Evolutionary conservation across 2,888 invertebrate genomes (phyloP).

Genomic region (Ectobius pallidus): DNA sequence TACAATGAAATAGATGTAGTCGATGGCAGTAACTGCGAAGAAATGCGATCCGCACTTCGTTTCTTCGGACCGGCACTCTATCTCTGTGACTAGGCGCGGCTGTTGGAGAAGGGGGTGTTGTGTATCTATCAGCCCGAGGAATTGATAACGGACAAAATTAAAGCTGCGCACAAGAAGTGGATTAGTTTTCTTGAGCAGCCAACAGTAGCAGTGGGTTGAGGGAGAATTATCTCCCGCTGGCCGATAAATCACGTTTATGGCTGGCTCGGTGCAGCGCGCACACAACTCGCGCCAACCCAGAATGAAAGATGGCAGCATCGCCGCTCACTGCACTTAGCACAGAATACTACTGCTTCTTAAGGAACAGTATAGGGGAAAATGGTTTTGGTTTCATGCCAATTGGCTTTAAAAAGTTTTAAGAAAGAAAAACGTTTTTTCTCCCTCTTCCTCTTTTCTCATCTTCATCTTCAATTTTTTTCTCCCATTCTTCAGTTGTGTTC

Average conservation of each 20-base stretch:
- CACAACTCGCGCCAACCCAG: slow-evolving; percentile 15
- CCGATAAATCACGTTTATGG: slow-evolving; percentile 38
- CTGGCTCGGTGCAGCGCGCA: not conserved
- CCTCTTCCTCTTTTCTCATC: not conserved
- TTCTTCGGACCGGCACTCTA: no score
- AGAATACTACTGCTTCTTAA: slow-evolving; percentile 8
- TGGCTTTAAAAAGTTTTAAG: slow-evolving; percentile 30
- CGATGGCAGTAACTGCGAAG: no score
- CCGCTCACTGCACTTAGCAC: slow-evolving; percentile 14
- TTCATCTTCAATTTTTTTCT: not conserved
- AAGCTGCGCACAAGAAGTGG: slow-evolving; percentile 33
- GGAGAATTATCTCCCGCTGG: slow-evolving; percentile 25
- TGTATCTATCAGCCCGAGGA: not conserved
- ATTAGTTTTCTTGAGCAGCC: slow-evolving; percentile 34
- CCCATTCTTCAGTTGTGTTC: no score
- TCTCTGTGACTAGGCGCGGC: no score
- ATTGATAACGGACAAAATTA: slow-evolving; percentile 38
- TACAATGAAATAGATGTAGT: no score
- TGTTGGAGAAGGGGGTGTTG: no score
- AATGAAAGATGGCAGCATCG: slow-evolving; percentile 33
- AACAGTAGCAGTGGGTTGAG: not conserved
- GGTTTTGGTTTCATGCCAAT: slow-evolving; percentile 32
- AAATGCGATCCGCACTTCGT: no score
- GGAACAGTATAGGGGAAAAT: slow-evolving; percentile 21
- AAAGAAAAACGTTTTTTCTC: slow-evolving; percentile 11